phyloP scores from a whole-genome alignment of 2,113 vertebrate genomes.

The Tursiops truncatus region DNA sequence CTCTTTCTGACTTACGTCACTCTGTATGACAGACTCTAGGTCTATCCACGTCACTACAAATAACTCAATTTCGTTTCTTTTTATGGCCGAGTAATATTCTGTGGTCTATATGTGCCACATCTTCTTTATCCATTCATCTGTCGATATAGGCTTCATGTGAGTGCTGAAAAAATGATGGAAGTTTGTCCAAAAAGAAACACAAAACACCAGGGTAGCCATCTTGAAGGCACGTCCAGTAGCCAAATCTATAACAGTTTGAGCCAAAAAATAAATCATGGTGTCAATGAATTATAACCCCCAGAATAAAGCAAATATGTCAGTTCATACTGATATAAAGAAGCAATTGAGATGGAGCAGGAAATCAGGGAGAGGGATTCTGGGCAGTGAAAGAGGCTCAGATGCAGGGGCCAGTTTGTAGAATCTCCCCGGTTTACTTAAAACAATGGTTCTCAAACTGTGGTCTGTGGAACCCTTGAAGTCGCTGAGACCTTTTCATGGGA shows the following conservation, averaged over 20 bases:
- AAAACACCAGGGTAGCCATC: not conserved
- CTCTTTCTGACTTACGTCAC: too few relatives aligned
- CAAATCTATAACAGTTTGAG: not conserved
- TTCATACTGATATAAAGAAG: too few relatives aligned
- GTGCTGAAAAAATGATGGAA: not conserved
- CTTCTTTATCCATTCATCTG: too few relatives aligned
- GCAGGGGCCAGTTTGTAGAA: too few relatives aligned
- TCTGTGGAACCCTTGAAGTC: not conserved
- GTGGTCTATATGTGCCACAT: too few relatives aligned
- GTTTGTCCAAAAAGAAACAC: not conserved
- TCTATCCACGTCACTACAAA: too few relatives aligned
- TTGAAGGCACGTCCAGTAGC: not conserved
- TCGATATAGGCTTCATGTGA: not conserved
- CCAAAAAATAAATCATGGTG: too few relatives aligned
- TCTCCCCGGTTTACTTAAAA: not conserved
- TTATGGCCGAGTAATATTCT: too few relatives aligned
- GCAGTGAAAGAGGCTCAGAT: not conserved
- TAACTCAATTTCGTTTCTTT: too few relatives aligned
- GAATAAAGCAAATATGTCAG: not conserved
- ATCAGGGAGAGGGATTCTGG: not conserved
- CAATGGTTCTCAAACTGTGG: not conserved
- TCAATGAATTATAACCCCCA: too few relatives aligned
- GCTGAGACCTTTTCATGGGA: not conserved
- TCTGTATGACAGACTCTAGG: too few relatives aligned
- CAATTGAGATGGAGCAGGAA: too few relatives aligned